Conservation (phyloP, 2,113 vertebrate species). For the Thalassarche chlororhynchos region DNA sequence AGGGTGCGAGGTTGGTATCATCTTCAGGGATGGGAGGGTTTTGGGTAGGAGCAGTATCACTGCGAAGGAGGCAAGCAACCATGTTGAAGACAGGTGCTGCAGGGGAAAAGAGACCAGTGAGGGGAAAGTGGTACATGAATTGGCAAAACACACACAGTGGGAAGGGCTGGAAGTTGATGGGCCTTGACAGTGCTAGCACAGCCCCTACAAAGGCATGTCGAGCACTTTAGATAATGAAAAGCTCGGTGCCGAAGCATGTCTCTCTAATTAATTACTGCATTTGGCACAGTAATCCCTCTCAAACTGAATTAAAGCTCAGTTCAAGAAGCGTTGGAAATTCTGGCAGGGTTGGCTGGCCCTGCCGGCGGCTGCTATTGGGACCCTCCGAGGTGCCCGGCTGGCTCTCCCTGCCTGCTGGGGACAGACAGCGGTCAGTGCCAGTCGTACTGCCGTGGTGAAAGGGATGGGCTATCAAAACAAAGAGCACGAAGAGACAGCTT, state of each 20-base stretch:
- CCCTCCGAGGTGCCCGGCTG: background rate
- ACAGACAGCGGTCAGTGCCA: fast-evolving
- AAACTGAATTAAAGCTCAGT: background rate
- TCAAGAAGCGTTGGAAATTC: background rate
- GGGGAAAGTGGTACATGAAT: background rate
- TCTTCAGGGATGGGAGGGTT: background rate
- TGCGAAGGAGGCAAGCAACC: background rate
- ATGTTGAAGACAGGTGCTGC: background rate
- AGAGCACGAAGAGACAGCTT: background rate
- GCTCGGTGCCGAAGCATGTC: background rate
- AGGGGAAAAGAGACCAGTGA: background rate
- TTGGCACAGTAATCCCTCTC: background rate
- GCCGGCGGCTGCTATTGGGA: fast-evolving
- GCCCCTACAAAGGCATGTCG: background rate
- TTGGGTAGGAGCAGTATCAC: background rate
- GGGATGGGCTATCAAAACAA: background rate
- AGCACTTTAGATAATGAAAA: background rate
- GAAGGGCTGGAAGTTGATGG: background rate
- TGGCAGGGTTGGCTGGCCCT: fast-evolving
- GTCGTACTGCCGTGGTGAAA: background rate
- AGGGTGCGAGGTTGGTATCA: background rate
- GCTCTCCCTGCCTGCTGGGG: background rate
- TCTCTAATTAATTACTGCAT: conserved; percentile 8
- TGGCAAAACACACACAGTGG: background rate
- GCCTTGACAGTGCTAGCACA: background rate